Evolutionary conservation across 2,888 invertebrate species (phyloP).

Genomic region (Perithous albicinctus): DNA sequence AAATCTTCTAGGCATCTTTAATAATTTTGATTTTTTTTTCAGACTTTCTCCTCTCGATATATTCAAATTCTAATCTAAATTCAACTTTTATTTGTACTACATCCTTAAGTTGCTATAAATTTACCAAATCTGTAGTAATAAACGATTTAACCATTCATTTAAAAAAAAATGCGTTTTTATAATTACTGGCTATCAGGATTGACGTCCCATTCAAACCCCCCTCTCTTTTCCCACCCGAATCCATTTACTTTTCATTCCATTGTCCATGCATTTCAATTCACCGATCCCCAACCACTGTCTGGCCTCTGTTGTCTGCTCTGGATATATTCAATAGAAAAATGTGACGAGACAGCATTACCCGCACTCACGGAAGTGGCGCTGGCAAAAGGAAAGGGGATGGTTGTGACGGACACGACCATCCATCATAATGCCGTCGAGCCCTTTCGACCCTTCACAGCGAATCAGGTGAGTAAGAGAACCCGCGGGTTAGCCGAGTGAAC

Average conservation of each 20-base stretch:
- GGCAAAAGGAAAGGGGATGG: conserved; percentile 35
- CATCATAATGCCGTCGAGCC: conserved; percentile 65
- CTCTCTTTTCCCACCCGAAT: not conserved
- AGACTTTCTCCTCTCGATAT: no score
- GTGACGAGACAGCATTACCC: conserved; percentile 50
- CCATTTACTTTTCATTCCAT: conserved; percentile 43
- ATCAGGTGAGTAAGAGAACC: conserved; percentile 44
- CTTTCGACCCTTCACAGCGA: conserved; percentile 62
- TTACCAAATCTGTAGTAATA: no score
- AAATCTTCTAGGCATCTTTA: no score
- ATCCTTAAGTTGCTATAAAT: no score
- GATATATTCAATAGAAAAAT: conserved; percentile 46
- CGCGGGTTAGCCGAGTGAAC: conserved; percentile 35
- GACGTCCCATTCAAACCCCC: no score
- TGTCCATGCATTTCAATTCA: conserved; percentile 42
- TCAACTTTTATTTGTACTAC: no score
- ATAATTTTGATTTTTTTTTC: no score
- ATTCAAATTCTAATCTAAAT: no score
- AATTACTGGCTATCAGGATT: no score
- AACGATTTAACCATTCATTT: no score
- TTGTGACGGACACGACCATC: conserved; percentile 63
- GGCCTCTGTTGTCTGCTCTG: conserved; percentile 17
- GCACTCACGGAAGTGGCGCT: conserved; percentile 38
- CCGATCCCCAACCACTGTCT: conserved; percentile 18
- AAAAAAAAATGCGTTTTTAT: no score